These are phyloP conservation scores for Drosophila kurseongensis DNA, from an alignment of 1,140 invertebrate genomes.

Conservation along the genomic window DNA sequence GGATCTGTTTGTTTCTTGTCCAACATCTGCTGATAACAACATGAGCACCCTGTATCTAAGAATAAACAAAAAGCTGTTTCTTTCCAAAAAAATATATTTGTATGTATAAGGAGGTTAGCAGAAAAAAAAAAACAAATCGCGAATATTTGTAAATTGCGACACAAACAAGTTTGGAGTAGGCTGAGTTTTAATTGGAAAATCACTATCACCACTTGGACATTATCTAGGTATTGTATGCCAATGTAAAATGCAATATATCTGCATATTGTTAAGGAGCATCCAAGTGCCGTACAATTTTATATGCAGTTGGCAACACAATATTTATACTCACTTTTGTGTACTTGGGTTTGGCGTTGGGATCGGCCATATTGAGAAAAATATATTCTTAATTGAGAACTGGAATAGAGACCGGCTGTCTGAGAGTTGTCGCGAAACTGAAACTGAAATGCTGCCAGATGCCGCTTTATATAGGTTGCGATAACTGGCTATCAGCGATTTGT, in stretches of 20 bases:
- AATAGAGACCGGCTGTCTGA: slow-evolving; percentile 23
- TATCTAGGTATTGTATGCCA: too few species aligned
- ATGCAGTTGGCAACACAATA: slow-evolving; percentile 24
- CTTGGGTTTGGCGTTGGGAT: slow-evolving; percentile 73
- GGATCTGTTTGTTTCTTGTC: slow-evolving; percentile 18
- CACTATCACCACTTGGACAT: too few species aligned
- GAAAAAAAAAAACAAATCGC: neutral
- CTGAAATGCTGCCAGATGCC: slow-evolving; percentile 28
- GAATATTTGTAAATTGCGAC: slow-evolving; percentile 40
- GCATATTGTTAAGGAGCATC: neutral
- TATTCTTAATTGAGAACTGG: slow-evolving; percentile 2
- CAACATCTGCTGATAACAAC: slow-evolving; percentile 24
- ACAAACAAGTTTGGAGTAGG: slow-evolving; percentile 35
- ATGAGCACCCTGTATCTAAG: slow-evolving; percentile 28
- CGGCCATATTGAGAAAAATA: slow-evolving; percentile 64
- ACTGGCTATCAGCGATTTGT: slow-evolving; percentile 43
- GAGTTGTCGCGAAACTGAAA: slow-evolving; percentile 48
- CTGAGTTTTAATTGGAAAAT: slow-evolving; percentile 2
- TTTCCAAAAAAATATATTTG: neutral
- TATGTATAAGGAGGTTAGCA: neutral
- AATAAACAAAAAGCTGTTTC: neutral
- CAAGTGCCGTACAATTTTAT: neutral
- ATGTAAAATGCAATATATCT: neutral
- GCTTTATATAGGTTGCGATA: slow-evolving; percentile 60
- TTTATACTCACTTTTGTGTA: slow-evolving; percentile 77